A percentile compares a stretch with the other conserved stretches of the same genome.
Conservation (phyloP, 2,113 vertebrate genomes). For the Cyprinodon variegatus region DNA sequence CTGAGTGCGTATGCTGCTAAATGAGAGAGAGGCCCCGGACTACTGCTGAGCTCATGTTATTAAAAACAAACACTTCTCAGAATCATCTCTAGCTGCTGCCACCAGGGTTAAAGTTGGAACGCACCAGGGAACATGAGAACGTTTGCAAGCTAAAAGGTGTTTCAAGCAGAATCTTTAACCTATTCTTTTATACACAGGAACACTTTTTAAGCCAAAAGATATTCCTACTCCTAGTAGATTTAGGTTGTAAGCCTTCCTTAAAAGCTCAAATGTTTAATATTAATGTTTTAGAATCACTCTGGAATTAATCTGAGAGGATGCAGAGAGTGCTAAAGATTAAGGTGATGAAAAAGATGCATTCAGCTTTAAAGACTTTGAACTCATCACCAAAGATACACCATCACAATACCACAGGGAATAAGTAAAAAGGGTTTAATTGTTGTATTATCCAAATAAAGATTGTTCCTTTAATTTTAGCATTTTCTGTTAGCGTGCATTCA, state of each 20-base stretch:
- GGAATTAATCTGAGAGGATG: too few relatives aligned
- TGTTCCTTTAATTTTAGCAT: too few relatives aligned
- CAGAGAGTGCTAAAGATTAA: background rate
- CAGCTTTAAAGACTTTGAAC: background rate
- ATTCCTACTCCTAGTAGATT: background rate
- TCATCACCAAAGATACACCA: background rate
- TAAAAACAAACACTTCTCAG: slow-evolving; percentile 58
- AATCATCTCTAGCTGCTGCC: slow-evolving; percentile 20
- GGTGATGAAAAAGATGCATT: background rate
- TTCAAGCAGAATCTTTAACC: too few relatives aligned
- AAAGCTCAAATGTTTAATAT: background rate
- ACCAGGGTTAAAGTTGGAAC: slow-evolving; percentile 33
- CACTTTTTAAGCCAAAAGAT: too few relatives aligned
- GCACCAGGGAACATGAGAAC: slow-evolving; percentile 42
- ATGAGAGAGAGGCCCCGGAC: slow-evolving; percentile 13
- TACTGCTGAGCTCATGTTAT: slow-evolving; percentile 64
- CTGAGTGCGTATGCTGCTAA: slow-evolving; percentile 16
- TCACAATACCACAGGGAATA: background rate
- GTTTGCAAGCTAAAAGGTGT: slow-evolving; percentile 23
- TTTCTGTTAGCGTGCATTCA: too few relatives aligned
- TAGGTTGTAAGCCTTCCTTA: background rate
- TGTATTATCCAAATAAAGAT: background rate
- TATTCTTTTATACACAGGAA: too few relatives aligned
- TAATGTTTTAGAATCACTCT: background rate
- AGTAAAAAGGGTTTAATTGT: too few relatives aligned